Evolutionary conservation across 2,888 invertebrate genomes (phyloP), one percentile per base, ranked within the genome.

Genomic region (Calephelis perditalis): DNA sequence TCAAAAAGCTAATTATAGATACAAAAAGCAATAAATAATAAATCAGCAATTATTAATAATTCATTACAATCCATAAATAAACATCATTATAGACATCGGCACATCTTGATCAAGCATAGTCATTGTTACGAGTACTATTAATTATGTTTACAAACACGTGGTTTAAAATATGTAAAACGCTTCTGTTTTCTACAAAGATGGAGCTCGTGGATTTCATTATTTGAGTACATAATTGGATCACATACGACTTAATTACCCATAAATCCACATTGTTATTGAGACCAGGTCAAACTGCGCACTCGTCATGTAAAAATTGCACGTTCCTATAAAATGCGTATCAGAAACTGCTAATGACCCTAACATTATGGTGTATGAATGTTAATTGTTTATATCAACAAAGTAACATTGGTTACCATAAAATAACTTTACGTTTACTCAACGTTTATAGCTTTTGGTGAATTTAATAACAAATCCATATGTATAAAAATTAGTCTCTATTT

Each of bases 121-220:
- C 52, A 26, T 52, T 52, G 15, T 26, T 26, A 26, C 26, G 26
- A 26, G 26, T 26, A 26, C 26, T 26, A 26, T 26, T 52, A 35
- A 52, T 52, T 35, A 52, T 15, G 26, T 26, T 35, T 8, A 40
- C 40, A 26, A 49, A 49, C 52, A 52, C 52, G 52, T 52, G 52
- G 10, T 35, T 52, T 35, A 26, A 6, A 52, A 26, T 49, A 49
- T 49, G 49, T 49, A 49, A 49, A 49, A 49, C 26, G 49, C 49
- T 49, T 49, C 9, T 26, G 49, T 9, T 26, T 9, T 49, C 26
- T 49, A 49, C 9, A 15, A 49, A 26, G 49, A 9, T 49, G 26
- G 9, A 58, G 71, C 88, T 79, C 86, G 87, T 87, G 88, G 84
- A 78, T 72, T 86, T 72, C 66, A 81, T 85, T 77, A 84, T 73